A percentile compares a stretch with the other conserved stretches of the same genome.
These are phyloP conservation scores for Apocheima hispidaria DNA, from an alignment of 2,888 invertebrate genomes.

Conservation along the genomic window DNA sequence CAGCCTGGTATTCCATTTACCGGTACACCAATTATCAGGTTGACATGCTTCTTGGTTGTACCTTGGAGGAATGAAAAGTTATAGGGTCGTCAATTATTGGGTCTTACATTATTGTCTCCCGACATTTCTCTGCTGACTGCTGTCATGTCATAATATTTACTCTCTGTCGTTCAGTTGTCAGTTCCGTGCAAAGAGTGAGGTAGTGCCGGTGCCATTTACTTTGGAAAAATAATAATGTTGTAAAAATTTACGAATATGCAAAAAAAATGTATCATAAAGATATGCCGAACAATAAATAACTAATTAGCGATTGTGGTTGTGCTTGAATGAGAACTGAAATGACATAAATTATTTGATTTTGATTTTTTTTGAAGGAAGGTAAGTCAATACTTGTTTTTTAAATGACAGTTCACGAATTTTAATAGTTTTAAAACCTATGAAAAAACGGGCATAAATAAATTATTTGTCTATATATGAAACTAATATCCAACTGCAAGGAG, in stretches of 20 bases:
- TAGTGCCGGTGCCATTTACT: conserved; percentile 75
- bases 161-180: conserved; percentile 47
- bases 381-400: neutral
- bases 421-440: neutral
- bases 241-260: conserved; percentile 67
- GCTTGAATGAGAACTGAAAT: conserved; percentile 29
- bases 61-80: too few species aligned
- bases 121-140: too few species aligned
- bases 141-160: neutral
- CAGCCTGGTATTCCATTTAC: too few species aligned
- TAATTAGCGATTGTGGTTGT: conserved; percentile 23
- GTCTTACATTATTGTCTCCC: too few species aligned
- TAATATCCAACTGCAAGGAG: too few species aligned
- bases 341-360: conserved; percentile 18
- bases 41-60: too few species aligned
- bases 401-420: neutral
- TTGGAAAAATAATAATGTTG: conserved; percentile 57
- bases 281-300: conserved; percentile 4
- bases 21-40: too few species aligned
- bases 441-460: neutral
- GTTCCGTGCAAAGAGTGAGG: conserved; percentile 56
- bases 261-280: conserved; percentile 32
- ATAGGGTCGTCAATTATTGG: too few species aligned
- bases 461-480: neutral
- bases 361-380: conserved; percentile 29